Conservation (phyloP, 2,888 invertebrate species). For the Ctenicera cuprea region DNA sequence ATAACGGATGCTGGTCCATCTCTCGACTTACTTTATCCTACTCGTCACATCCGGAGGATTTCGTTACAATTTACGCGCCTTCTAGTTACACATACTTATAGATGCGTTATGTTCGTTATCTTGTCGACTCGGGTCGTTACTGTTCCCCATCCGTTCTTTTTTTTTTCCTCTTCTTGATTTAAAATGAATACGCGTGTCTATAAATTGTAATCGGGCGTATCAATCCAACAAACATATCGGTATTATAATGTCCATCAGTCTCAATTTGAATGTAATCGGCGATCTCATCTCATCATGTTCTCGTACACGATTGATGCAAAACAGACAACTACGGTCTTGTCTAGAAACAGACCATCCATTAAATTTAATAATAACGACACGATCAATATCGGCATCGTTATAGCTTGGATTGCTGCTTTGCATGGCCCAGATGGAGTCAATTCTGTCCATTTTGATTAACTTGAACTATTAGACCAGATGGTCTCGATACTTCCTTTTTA, state of each 20-base stretch:
- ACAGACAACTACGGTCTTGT: constrained; percentile 54
- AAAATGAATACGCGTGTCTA: constrained; percentile 61
- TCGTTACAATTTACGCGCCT: constrained; percentile 30
- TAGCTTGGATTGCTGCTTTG: constrained; percentile 40
- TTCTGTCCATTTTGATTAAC: constrained; percentile 39
- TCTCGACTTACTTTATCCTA: constrained; percentile 42
- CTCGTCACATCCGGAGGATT: constrained; percentile 41
- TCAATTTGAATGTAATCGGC: constrained; percentile 68
- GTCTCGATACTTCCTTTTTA: constrained; percentile 8
- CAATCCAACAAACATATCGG: constrained; percentile 66
- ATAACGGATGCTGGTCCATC: constrained; percentile 59
- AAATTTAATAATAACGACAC: constrained; percentile 54
- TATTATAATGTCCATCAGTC: constrained; percentile 70
- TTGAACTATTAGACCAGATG: constrained; percentile 17
- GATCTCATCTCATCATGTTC: constrained; percentile 62
- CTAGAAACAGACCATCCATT: constrained; percentile 56
- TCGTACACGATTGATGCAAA: constrained; percentile 53
- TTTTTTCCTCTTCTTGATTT: constrained; percentile 9
- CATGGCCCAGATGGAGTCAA: constrained; percentile 41
- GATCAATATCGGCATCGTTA: constrained; percentile 51
- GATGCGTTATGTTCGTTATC: constrained; percentile 12
- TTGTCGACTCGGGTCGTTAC: constrained; percentile 22
- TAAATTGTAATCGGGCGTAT: constrained; percentile 64
- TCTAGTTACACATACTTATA: constrained; percentile 28
- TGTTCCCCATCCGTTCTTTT: constrained; percentile 1